Conservation (phyloP, 2,888 invertebrate species). For the Pharmacophagus antenor region DNA sequence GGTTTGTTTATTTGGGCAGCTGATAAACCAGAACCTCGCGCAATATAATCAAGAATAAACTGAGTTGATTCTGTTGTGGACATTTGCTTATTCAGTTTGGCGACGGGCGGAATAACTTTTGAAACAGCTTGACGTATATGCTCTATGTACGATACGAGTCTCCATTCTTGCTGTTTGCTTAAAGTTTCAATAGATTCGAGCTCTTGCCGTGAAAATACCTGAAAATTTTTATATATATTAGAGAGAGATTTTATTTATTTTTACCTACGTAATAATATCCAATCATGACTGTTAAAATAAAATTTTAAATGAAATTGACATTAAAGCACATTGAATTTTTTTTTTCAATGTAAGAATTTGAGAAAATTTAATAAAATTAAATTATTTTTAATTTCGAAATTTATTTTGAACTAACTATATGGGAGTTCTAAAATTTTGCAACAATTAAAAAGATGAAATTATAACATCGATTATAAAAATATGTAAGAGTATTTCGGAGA, state of each 20-base stretch:
- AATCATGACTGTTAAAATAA: no score
- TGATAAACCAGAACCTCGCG: slow-evolving; percentile 82
- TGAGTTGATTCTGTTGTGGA: slow-evolving; percentile 61
- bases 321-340: no score
- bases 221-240: slow-evolving; percentile 45
- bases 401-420: no score
- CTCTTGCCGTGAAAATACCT: slow-evolving; percentile 81
- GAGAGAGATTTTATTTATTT: background rate
- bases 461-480: no score
- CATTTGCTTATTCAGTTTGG: slow-evolving; percentile 51
- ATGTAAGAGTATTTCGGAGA: background rate
- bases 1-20: slow-evolving; percentile 80
- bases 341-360: no score
- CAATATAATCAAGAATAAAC: slow-evolving; percentile 77
- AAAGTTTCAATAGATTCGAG: slow-evolving; percentile 72
- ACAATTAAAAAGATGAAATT: no score
- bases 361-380: no score
- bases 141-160: slow-evolving; percentile 76
- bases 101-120: slow-evolving; percentile 66
- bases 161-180: slow-evolving; percentile 78
- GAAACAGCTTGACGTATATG: slow-evolving; percentile 69
- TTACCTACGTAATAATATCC: no score
- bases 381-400: no score
- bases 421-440: no score
- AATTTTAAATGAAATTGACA: no score